These are phyloP conservation scores for Apotomis capreana DNA, from an alignment of 2,888 invertebrate genomes.

Conservation along the genomic window DNA sequence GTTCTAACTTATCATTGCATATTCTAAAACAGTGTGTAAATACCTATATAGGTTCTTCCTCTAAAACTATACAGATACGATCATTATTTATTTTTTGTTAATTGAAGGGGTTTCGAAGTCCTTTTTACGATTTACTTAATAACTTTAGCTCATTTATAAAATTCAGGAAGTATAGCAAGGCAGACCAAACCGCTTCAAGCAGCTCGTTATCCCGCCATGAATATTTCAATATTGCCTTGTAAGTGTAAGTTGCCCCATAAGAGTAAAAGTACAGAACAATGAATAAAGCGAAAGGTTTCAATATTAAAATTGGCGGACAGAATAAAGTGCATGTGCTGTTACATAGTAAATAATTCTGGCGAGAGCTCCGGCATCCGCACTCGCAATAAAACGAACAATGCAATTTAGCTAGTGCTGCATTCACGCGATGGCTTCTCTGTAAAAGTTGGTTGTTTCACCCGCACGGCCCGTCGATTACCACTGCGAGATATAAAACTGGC, in stretches of 20 bases:
- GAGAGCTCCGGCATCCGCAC: constrained; percentile 74
- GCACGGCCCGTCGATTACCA: constrained; percentile 57
- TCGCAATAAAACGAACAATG: constrained; percentile 80
- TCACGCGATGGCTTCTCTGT: constrained; percentile 69
- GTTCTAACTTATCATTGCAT: too few relatives aligned
- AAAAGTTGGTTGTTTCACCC: constrained; percentile 59
- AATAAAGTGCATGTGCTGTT: constrained; percentile 78
- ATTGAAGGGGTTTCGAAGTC: too few relatives aligned
- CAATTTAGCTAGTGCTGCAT: constrained; percentile 78
- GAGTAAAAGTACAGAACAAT: constrained; percentile 46
- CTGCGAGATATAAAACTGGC: constrained; percentile 56
- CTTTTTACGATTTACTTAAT: too few relatives aligned
- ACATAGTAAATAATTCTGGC: constrained; percentile 80
- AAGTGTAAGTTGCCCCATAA: constrained; percentile 13
- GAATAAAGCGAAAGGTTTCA: constrained; percentile 67
- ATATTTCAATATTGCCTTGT: constrained; percentile 12
- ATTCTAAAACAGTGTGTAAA: too few relatives aligned
- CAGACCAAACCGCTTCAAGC: not conserved
- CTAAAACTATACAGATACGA: too few relatives aligned
- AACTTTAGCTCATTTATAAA: not conserved
- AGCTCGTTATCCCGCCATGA: constrained; percentile 11
- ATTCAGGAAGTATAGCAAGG: not conserved
- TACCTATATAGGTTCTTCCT: too few relatives aligned
- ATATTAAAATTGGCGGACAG: constrained; percentile 70
- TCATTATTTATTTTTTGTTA: too few relatives aligned